Base-by-base conservation (phyloP, 2,888 invertebrate genomes). In the Pristionchus fissidentatus region DNA sequence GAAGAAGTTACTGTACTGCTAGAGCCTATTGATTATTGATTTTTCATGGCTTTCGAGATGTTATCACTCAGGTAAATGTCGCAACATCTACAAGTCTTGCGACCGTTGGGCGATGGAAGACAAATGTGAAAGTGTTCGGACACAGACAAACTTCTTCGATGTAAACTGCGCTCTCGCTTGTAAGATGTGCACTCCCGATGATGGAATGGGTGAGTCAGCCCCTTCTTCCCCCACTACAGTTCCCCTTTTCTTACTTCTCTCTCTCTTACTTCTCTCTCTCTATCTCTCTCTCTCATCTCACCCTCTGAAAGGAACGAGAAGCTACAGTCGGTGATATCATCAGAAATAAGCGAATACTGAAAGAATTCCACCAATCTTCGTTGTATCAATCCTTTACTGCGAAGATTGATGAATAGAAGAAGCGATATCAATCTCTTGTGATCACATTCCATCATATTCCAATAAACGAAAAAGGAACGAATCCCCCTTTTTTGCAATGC, bases 51-150 rank as follows among this genome's bases (percentile, higher is more conserved):
- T 52, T 52, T 52, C 52, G 19, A 52, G 52, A 5, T n/a, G 3
- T 22, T 52, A 52, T n/a, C n/a, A 32, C 43, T 22, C 84, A 92
- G 92, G 92, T 62, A 90, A 91, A 57, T 92, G 92, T 87, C 90
- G 92, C 43, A 90, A 92, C 86, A 92, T 92, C 60, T 92, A 92
- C 87, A 88, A 91, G 84, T 90, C 90, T 83, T 92, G 92, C 85
- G 91, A 91, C 70, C 87, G 92, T 38, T 92, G 92, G 92, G 91
- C 91, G 22, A 85, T 89, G 83, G 92, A 92, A 84, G 91, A 91
- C 81, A 91, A 91, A 79, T 92, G 92, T 81, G 90, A 89, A 60
- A 85, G 90, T 10, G 88, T 91, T 43, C 82, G 90, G 26, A 88
- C 88, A n/a, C 87, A 89, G 85, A 92, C 92, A 38, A 90, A 91